Evolutionary conservation across 2,888 invertebrate species (phyloP).

Genomic region (Chirona hameri): DNA sequence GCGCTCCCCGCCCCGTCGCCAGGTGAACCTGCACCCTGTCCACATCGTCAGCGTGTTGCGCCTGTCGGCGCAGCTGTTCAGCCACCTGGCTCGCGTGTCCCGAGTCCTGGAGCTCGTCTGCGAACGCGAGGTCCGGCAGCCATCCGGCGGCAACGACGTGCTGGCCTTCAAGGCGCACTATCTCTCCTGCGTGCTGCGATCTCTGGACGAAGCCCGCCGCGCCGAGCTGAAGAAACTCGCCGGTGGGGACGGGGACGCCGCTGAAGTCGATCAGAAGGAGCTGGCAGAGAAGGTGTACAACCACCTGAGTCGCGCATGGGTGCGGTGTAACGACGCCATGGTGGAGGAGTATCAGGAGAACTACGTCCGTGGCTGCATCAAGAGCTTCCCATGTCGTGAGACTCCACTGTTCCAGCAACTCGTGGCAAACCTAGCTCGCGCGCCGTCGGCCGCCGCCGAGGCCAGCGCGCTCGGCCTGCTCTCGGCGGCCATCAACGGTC

Average conservation of each 20-base stretch:
- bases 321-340: slow-evolving; percentile 13
- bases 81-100: neutral
- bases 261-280: neutral
- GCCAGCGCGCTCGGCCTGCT: slow-evolving; percentile 54
- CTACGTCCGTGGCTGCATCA: slow-evolving; percentile 77
- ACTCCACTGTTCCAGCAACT: slow-evolving; percentile 80
- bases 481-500: slow-evolving; percentile 79
- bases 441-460: slow-evolving; percentile 52
- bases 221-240: neutral
- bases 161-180: slow-evolving; percentile 25
- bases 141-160: neutral
- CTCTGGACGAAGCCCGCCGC: neutral
- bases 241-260: neutral
- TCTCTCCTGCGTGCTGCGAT: neutral
- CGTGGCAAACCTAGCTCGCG: slow-evolving; percentile 46
- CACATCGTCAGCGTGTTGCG: neutral
- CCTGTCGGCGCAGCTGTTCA: neutral
- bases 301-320: neutral
- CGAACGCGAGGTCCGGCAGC: neutral
- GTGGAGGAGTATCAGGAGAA: slow-evolving; percentile 55
- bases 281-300: neutral
- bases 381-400: slow-evolving; percentile 86
- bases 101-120: neutral
- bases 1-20: slow-evolving; percentile 44
- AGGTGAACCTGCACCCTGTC: slow-evolving; percentile 40